Base-by-base conservation (phyloP, 2,888 invertebrate genomes). In the Cheilosia impressa region DNA sequence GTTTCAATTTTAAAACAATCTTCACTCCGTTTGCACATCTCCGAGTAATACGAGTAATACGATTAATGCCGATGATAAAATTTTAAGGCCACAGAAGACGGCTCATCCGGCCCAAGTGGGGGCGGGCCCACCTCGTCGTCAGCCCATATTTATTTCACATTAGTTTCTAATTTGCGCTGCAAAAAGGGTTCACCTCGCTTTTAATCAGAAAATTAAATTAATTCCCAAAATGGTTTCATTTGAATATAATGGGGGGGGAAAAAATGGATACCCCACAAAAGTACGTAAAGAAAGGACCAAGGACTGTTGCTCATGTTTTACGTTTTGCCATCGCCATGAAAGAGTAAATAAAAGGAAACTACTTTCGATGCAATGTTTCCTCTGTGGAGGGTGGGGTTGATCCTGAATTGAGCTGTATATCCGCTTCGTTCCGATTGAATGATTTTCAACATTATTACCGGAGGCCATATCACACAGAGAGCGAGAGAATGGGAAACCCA, bases 201-300 rank as follows among this genome's bases (percentile, higher is more conserved):
- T 81, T 85, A 85, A 81, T 85, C 85, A 85, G 85, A 85, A 81
- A 80, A 81, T 85, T 81, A 85, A 81, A 77, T 85, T 77, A 85
- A 85, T 85, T 85, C 77, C 77, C 62, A 68, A 72, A 81, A 85
- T 77, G 85, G 81, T 85, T 81, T 85, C 78, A 81, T 81, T 85
- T 62, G 71, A 72, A 34, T 10, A 34, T 3, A 10, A 80, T 60
- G 31, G 15, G 66, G 69, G n/a, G n/a, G n/a, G 19, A 83, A 72
- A 19, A 62, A 52, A 60, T 41, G 52, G 15, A 7, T 34, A 24
- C 10, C 24, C 15, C 47, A 27, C 13, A 27, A n/a, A 4, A 2
- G 22, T 4, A 31, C 0, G 7, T 24, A n/a, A 2, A 34, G 15
- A 47, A 6, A 4, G n/a, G 9, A n/a, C 34, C 5, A 41, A 43